These are phyloP conservation scores for Belgica antarctica DNA, from an alignment of 2,888 invertebrate genomes.

Conservation along the genomic window DNA sequence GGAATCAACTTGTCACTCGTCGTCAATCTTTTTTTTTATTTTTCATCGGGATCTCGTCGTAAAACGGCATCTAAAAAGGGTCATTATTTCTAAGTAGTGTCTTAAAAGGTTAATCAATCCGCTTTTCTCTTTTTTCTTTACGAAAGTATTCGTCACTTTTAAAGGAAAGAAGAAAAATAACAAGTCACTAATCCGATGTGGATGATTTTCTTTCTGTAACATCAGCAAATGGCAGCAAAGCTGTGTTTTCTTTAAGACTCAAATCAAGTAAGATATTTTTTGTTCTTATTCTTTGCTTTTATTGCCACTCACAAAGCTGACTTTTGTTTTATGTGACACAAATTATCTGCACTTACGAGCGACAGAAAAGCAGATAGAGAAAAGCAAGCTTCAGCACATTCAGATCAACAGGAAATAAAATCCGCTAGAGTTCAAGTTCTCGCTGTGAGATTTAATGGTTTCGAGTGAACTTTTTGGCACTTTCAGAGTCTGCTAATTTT, in stretches of 20 bases:
- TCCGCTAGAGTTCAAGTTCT: not conserved
- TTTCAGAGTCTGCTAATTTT: too few species aligned
- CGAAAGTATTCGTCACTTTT: not conserved
- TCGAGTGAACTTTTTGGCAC: too few species aligned
- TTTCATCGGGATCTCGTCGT: not conserved
- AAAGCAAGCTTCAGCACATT: too few species aligned
- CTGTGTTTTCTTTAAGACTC: not conserved
- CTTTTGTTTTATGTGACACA: not conserved
- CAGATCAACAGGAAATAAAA: not conserved
- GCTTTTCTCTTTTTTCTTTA: not conserved
- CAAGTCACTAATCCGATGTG: constrained; percentile 9
- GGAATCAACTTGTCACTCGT: not conserved
- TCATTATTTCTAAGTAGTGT: not conserved
- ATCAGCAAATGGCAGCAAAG: constrained; percentile 8
- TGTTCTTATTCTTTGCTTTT: not conserved
- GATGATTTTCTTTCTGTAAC: not conserved
- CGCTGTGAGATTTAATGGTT: not conserved
- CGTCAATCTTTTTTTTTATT: not conserved
- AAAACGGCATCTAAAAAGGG: not conserved
- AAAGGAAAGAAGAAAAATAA: not conserved
- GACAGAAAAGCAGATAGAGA: not conserved
- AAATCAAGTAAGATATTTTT: not conserved
- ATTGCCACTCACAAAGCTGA: not conserved
- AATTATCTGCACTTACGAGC: constrained; percentile 14
- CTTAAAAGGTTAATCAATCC: constrained; percentile 21